Evolutionary conservation across 2,888 invertebrate genomes (phyloP).

Genomic region (Torymus texanus): DNA sequence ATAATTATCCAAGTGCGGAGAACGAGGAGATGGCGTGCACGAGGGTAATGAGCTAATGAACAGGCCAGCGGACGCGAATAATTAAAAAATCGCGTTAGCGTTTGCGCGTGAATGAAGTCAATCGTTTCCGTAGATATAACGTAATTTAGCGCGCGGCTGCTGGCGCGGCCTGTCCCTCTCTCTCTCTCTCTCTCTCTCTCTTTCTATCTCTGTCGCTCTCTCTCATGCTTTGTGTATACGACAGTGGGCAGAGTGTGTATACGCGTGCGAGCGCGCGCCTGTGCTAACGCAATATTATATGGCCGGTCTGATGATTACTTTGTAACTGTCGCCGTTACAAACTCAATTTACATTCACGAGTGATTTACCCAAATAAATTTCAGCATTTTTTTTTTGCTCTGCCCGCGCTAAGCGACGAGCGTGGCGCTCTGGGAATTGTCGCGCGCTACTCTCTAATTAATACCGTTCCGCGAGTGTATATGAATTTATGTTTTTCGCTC

Average conservation of each 20-base stretch:
- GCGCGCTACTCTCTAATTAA: too few species aligned
- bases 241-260: background rate
- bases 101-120: constrained; percentile 49
- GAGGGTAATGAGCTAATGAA: background rate
- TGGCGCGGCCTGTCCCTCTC: too few species aligned
- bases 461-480: too few species aligned
- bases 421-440: too few species aligned
- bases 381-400: background rate
- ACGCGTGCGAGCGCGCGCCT: background rate
- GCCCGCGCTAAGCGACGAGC: background rate
- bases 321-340: constrained; percentile 48
- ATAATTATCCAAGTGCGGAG: constrained; percentile 28
- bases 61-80: constrained; percentile 5
- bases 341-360: constrained; percentile 45
- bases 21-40: constrained; percentile 20
- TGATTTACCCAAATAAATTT: constrained; percentile 33
- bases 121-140: constrained; percentile 49
- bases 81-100: constrained; percentile 47
- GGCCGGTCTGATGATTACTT: constrained; percentile 50
- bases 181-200: too few species aligned
- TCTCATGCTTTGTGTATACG: background rate
- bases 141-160: constrained; percentile 36
- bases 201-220: too few species aligned
- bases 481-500: too few species aligned
- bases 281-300: constrained; percentile 44